Conservation (phyloP, 2,797 vertebrate species). For the Sebastes wilsoni region DNA sequence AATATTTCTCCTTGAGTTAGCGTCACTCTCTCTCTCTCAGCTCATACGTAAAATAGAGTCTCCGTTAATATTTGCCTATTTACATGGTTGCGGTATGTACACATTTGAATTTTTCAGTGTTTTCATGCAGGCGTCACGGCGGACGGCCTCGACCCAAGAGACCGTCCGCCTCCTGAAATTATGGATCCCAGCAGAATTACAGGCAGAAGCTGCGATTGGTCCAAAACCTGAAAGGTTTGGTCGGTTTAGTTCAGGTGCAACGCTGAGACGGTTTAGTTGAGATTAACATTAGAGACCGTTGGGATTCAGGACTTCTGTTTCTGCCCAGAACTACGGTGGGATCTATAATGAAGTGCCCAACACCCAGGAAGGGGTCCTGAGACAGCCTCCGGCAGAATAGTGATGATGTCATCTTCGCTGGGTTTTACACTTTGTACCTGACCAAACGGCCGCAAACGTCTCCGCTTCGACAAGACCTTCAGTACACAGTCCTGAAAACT, state of each 20-base stretch:
- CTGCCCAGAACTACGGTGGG: not conserved
- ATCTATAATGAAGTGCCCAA: not conserved
- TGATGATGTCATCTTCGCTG: slow-evolving; percentile 60
- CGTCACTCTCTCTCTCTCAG: slow-evolving; percentile 59
- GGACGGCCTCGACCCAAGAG: slow-evolving; percentile 53
- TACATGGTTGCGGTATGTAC: slow-evolving; percentile 79
- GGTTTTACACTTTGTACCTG: slow-evolving; percentile 26
- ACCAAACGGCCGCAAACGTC: not conserved
- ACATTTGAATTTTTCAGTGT: slow-evolving; percentile 52
- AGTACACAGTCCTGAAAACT: not conserved
- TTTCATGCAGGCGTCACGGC: slow-evolving; percentile 32
- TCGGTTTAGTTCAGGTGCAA: not conserved
- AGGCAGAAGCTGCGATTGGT: slow-evolving; percentile 11
- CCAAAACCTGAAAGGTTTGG: not conserved
- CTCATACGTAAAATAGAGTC: slow-evolving; percentile 86
- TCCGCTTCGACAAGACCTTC: not conserved
- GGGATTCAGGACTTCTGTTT: not conserved
- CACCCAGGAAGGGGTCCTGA: slow-evolving; percentile 79
- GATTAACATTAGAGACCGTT: not conserved
- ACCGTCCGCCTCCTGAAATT: not conserved
- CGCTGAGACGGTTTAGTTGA: too few relatives aligned
- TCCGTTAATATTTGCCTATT: slow-evolving; percentile 82
- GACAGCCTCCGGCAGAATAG: slow-evolving; percentile 52
- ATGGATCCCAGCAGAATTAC: slow-evolving; percentile 30
- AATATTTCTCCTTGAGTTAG: slow-evolving; percentile 74